Evolutionary conservation across 1,140 invertebrate species (phyloP).

Genomic region (Heliconius hewitsoni): DNA sequence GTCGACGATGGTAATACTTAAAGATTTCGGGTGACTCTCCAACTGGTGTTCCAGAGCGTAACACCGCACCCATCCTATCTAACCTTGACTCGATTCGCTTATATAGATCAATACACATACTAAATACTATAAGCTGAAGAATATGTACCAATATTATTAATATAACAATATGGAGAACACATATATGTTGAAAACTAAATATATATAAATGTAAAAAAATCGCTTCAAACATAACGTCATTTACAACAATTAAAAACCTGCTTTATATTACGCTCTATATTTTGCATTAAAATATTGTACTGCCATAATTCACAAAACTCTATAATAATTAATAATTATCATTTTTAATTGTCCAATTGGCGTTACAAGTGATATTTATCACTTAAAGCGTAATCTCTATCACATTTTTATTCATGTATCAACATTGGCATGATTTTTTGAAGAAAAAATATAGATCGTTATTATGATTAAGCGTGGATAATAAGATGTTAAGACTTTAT

Average conservation of each 20-base stretch:
- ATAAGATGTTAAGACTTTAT: neutral
- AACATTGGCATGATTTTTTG: neutral
- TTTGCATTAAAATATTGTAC: neutral
- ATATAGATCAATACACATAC: neutral
- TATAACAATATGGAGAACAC: neutral
- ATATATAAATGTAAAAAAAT: too few species aligned
- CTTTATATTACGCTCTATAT: neutral
- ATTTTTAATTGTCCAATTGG: neutral
- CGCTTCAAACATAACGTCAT: too few species aligned
- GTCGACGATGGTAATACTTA: conserved; percentile 58
- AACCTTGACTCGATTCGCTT: neutral
- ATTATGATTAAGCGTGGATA: too few species aligned
- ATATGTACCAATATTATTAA: neutral
- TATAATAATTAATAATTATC: too few species aligned
- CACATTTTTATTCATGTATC: neutral
- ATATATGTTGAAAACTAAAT: too few species aligned
- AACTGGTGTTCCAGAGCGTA: conserved; percentile 52
- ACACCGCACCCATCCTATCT: conserved; percentile 57
- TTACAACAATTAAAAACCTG: neutral
- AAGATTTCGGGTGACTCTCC: conserved; percentile 47
- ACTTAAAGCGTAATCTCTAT: neutral
- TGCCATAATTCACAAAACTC: neutral
- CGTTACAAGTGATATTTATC: neutral
- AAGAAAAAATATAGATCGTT: too few species aligned
- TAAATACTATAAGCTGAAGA: neutral